phyloP scores from a whole-genome alignment of 2,888 invertebrate genomes.

The Tupiocoris notatus region DNA sequence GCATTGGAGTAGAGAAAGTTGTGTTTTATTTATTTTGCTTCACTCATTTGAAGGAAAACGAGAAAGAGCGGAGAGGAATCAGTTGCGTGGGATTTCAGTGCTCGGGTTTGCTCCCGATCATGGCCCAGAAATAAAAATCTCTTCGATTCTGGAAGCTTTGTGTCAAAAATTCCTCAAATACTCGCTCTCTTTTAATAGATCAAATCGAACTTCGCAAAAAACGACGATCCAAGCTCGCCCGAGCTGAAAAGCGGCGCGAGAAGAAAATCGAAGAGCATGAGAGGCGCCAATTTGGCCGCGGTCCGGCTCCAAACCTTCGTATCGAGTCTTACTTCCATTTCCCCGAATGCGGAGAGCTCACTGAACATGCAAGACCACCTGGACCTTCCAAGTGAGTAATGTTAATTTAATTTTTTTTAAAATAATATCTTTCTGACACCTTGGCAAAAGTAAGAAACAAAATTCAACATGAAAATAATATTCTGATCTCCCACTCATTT shows the following conservation, averaged over 20 bases:
- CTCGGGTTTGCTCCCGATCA: no score
- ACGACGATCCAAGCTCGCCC: conserved; percentile 67
- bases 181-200: conserved; percentile 57
- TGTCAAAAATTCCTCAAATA: neutral
- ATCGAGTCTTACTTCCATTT: conserved; percentile 66
- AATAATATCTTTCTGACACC: no score
- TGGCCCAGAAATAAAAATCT: no score
- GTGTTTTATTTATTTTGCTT: no score
- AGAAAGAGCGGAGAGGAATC: no score
- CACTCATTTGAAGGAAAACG: no score
- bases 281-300: conserved; percentile 68
- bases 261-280: conserved; percentile 72
- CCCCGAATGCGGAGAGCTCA: conserved; percentile 55
- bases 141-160: neutral
- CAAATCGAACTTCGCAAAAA: conserved; percentile 72
- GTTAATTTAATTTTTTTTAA: no score
- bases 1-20: no score
- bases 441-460: no score
- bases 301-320: conserved; percentile 60
- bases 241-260: conserved; percentile 77
- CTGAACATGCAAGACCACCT: conserved; percentile 51
- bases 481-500: no score
- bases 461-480: no score
- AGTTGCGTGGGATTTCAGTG: no score
- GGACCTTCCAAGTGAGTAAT: neutral